A percentile compares a stretch with the other conserved stretches of the same genome.
These are phyloP conservation scores for Leptodactylus fuscus DNA, from an alignment of 2,113 vertebrate species.

Conservation along the genomic window DNA sequence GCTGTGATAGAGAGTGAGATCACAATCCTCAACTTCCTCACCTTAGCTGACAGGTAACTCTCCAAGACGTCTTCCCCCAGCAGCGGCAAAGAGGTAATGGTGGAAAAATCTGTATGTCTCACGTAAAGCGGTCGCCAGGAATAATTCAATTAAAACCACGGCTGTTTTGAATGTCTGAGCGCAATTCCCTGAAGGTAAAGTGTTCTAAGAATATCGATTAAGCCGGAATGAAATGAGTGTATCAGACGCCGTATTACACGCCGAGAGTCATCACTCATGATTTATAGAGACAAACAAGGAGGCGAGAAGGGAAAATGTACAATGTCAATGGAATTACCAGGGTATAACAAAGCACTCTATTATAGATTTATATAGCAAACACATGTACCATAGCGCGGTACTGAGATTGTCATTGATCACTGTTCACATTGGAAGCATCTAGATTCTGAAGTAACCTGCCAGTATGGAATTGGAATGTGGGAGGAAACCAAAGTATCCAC, in stretches of 20 bases:
- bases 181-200: constrained; percentile 13
- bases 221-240: constrained; percentile 15
- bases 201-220: constrained; percentile 51
- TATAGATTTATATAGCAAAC: too few species aligned
- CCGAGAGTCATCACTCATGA: not conserved
- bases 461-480: too few species aligned
- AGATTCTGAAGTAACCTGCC: too few species aligned
- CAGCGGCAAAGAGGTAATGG: not conserved
- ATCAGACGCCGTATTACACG: not conserved
- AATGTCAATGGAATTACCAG: too few species aligned
- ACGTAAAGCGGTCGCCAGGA: constrained; percentile 2
- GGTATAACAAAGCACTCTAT: too few species aligned
- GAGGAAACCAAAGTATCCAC: too few species aligned
- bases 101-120: not conserved
- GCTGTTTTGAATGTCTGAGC: constrained; percentile 30
- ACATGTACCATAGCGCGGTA: too few species aligned
- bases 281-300: not conserved
- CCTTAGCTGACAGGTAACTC: not conserved
- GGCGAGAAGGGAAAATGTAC: not conserved
- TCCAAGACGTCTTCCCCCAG: constrained; percentile 10
- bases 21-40: not conserved
- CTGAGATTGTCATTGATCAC: too few species aligned
- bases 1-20: not conserved
- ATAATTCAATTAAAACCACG: constrained; percentile 50
- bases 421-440: too few species aligned